A percentile compares a stretch with the other conserved stretches of the same genome.
Conservation (phyloP, 2,113 vertebrate species). For the Numenius arquata region DNA sequence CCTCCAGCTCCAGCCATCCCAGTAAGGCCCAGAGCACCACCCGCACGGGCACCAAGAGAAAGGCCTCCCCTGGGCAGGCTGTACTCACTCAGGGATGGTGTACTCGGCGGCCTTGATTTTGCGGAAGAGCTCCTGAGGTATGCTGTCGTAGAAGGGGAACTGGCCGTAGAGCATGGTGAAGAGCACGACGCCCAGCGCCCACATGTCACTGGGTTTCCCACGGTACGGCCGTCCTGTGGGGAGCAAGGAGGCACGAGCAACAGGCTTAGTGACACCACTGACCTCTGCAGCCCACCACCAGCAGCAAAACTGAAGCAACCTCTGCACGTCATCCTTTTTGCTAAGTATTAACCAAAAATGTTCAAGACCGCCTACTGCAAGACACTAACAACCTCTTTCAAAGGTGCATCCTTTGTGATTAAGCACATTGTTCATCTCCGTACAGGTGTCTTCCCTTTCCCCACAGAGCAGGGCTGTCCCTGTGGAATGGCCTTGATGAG, state of each 20-base stretch:
- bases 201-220: slow-evolving; percentile 99
- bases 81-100: slow-evolving; percentile 96
- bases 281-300: not conserved
- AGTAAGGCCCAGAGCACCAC: not conserved
- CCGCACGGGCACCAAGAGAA: not conserved
- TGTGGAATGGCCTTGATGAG: not conserved
- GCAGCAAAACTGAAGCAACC: not conserved
- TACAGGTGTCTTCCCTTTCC: not conserved
- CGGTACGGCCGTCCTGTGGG: slow-evolving; percentile 90
- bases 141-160: slow-evolving; percentile 99
- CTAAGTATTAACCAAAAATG: not conserved
- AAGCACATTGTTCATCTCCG: not conserved
- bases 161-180: slow-evolving; percentile 99
- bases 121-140: slow-evolving; percentile 99
- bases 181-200: slow-evolving; percentile 95
- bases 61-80: not conserved
- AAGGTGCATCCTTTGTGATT: accelerated
- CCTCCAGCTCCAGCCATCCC: not conserved
- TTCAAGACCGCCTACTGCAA: accelerated
- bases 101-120: slow-evolving; percentile 99
- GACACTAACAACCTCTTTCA: not conserved
- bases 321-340: accelerated
- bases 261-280: not conserved
- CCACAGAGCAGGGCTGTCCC: not conserved
- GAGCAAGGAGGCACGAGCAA: not conserved